Base-by-base conservation (phyloP, 2,888 invertebrate species). In the Chloroclysta siterata region DNA sequence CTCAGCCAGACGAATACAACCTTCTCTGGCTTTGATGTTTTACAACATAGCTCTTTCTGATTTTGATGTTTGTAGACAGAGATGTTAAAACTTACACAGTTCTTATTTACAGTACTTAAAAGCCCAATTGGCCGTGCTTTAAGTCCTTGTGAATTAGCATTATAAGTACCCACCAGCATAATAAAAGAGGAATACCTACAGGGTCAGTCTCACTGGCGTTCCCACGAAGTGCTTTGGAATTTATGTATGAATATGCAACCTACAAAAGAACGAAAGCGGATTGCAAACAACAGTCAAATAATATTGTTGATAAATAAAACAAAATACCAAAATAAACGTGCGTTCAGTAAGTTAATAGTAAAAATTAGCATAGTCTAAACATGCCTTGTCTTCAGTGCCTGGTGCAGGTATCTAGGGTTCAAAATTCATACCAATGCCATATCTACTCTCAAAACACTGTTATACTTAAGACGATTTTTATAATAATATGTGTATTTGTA, bases 151-250 rank as follows among this genome's bases (percentile, higher is more conserved):
- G 68, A 68, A 64, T 47, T 42, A 44, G 44, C 39, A 42, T 33
- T 50, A 55, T 44, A 68, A 68, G 55, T 54, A 48, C 54, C 46
- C 64, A 54, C n/a, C 58, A 68, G 42, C 59, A 81, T 71, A 76
- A 76, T 48, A 75, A 78, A 78, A 81, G 75, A 82, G 83, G 84
- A 94, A 94, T 95, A 95, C 96, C 94, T 96, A 96, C 96, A 91
- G 95, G 95, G 76, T 94, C 94, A 80, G 90, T 93, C 86, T 95
- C 96, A 93, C 93, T 90, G 92, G 93, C 74, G 79, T 83, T 85
- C 82, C 83, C 86, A 70, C 89, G 88, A 59, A 82, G 84, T 85
- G 83, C 82, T 85, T 88, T 82, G 79, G 85, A 85, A 89, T 85
- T 86, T 87, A 90, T 90, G 93, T 93, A 91, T 87, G 94, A 90